Evolutionary conservation across 2,797 vertebrate genomes (phyloP).

Genomic region (Enteromius radiatus): DNA sequence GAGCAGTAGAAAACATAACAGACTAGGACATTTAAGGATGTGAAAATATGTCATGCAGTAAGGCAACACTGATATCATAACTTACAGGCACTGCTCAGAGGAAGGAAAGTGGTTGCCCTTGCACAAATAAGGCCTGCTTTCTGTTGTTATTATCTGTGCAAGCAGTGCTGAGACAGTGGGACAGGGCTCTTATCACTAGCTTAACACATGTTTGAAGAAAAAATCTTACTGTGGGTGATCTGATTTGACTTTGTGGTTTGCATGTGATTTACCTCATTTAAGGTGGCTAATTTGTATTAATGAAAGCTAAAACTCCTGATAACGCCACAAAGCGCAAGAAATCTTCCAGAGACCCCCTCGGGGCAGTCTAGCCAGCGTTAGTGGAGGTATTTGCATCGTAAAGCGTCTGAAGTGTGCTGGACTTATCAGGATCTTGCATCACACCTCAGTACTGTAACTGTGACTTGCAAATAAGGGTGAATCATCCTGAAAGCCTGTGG

Average conservation of each 20-base stretch:
- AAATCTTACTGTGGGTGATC: slow-evolving; percentile 21
- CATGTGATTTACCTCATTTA: slow-evolving; percentile 7
- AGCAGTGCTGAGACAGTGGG: background rate
- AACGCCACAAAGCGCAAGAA: background rate
- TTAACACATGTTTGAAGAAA: slow-evolving; percentile 12
- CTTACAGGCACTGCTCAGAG: background rate
- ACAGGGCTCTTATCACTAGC: background rate
- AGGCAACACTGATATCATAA: background rate
- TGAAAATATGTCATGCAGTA: slow-evolving; percentile 9
- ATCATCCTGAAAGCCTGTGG: slow-evolving; percentile 40
- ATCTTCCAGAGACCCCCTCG: background rate
- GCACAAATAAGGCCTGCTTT: slow-evolving; percentile 7
- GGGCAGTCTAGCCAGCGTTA: background rate
- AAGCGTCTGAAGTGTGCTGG: background rate
- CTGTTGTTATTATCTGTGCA: background rate
- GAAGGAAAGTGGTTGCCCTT: background rate
- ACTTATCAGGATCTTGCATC: slow-evolving; percentile 30
- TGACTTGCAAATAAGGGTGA: slow-evolving; percentile 40
- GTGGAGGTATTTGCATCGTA: slow-evolving; percentile 10
- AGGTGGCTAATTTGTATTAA: slow-evolving; percentile 28
- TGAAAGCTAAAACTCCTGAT: slow-evolving; percentile 14
- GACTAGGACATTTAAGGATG: slow-evolving; percentile 6
- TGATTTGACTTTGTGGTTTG: slow-evolving; percentile 38
- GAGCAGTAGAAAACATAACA: background rate
- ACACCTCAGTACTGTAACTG: slow-evolving; percentile 33